Evolutionary conservation across 2,888 invertebrate species (phyloP), one percentile per base, ranked within the genome.

Genomic region (Merodon equestris): DNA sequence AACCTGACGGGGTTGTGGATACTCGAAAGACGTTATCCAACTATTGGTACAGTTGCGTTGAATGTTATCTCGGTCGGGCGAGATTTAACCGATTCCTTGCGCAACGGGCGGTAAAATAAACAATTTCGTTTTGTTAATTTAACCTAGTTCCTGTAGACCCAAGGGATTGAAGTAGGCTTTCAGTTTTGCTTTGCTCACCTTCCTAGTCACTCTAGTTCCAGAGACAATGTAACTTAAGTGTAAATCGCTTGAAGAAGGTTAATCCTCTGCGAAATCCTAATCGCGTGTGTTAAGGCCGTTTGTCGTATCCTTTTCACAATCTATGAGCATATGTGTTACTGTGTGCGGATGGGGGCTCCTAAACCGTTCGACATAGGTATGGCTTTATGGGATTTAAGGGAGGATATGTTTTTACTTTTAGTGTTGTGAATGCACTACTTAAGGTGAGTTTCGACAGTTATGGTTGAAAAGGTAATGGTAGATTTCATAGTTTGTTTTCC

Each of bases 51-150:
- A 15, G 63, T 42, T 60, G 27, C 58, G 60, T 54, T 70, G 53
- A 45, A 47, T 61, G 48, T 44, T 54, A 50, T 61, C 50, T 44
- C 14, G 1, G 17, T 18, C 42, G 15, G 57, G 34, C 14, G 57
- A 42, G 54, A 36, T 17, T 40, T 36, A 7, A 13, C 40, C 60
- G 27, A 27, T 53, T 17, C 48, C 47, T 44, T 38, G 15, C 47
- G 15, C 15, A 27, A 10, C 12, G 63, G 74, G 54, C 50, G 67
- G 61, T 57, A 68, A 47, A 68, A 63, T 63, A 75, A 75, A 75
- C 68, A 75, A 75, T 68, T 75, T 68, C 51, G 60, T 68, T 75
- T 58, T 67, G 74, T 63, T 68, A 75, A 75, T 75, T 68, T 68
- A 57, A 75, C 68, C 68, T 40, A 68, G 56, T 75, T 75, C 68